These are phyloP conservation scores for Abscondita cerata DNA, from an alignment of 2,888 invertebrate species.

Conservation along the genomic window DNA sequence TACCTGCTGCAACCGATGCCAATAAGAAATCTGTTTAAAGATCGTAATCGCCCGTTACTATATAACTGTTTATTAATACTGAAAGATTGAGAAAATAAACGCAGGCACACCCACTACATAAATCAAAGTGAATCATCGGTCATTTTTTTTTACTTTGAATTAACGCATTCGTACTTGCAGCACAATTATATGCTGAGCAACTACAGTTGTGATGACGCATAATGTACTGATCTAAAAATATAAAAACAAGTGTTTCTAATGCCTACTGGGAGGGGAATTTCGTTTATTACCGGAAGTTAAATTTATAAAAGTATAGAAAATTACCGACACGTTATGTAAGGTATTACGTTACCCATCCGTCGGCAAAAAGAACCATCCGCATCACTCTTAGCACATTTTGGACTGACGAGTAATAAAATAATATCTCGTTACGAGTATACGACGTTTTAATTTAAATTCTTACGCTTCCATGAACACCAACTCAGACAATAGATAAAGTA, in stretches of 20 bases:
- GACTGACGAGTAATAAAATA: too few relatives aligned
- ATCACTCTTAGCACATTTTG: too few relatives aligned
- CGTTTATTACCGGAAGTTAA: constrained; percentile 7
- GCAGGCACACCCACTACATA: not conserved
- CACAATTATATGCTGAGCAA: not conserved
- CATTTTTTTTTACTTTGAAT: not conserved
- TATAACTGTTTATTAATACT: not conserved
- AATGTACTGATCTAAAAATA: constrained; percentile 9
- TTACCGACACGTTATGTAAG: too few relatives aligned
- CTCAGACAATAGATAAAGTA: too few relatives aligned
- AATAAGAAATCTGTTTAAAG: not conserved
- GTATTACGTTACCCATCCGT: too few relatives aligned
- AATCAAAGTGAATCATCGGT: not conserved
- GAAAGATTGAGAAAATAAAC: not conserved
- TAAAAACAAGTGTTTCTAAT: constrained; percentile 5
- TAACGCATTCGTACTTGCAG: constrained; percentile 1
- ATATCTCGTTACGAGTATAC: too few relatives aligned
- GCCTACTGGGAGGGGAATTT: constrained; percentile 6
- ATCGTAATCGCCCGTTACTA: not conserved
- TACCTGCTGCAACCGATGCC: not conserved
- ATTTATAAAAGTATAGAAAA: not conserved
- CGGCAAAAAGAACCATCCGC: too few relatives aligned
- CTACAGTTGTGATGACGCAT: constrained; percentile 3
- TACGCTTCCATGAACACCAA: too few relatives aligned
- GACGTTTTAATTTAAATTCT: too few relatives aligned